Evolutionary conservation across 2,113 vertebrate species (phyloP).

Genomic region (Epinephelus lanceolatus): DNA sequence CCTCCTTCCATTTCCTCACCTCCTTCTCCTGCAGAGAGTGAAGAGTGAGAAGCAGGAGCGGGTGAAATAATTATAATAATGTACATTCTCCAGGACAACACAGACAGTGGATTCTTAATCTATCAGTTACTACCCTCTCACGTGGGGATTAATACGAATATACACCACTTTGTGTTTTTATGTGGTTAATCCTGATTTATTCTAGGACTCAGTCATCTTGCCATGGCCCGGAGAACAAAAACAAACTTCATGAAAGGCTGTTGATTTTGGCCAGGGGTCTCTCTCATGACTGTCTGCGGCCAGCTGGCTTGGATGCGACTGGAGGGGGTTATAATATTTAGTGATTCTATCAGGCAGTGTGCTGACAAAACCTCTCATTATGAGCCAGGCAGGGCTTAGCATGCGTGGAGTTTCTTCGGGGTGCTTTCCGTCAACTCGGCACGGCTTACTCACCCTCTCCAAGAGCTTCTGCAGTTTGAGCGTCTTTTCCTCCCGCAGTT

Average conservation of each 20-base stretch:
- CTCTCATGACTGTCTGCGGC: constrained; percentile 65
- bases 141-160: constrained; percentile 61
- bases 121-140: constrained; percentile 37
- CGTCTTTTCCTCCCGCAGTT: constrained; percentile 97
- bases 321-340: constrained; percentile 72
- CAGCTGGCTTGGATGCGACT: constrained; percentile 67
- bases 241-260: constrained; percentile 79
- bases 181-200: constrained; percentile 76
- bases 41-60: constrained; percentile 1
- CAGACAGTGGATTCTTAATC: constrained; percentile 46
- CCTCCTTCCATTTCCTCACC: constrained; percentile 98
- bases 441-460: constrained; percentile 90
- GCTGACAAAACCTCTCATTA: constrained; percentile 73
- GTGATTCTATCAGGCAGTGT: constrained; percentile 72
- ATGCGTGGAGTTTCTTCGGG: constrained; percentile 47
- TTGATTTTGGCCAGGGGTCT: constrained; percentile 75
- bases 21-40: constrained; percentile 91
- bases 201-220: constrained; percentile 63
- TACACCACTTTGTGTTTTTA: constrained; percentile 70
- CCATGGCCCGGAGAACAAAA: constrained; percentile 66
- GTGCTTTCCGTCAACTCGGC: constrained; percentile 56
- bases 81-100: constrained; percentile 20
- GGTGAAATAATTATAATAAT: not conserved
- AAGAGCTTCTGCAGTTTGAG: constrained; percentile 97
- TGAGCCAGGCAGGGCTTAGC: constrained; percentile 50